Conservation (phyloP, 1,140 invertebrate species). For the Solen grandis region DNA sequence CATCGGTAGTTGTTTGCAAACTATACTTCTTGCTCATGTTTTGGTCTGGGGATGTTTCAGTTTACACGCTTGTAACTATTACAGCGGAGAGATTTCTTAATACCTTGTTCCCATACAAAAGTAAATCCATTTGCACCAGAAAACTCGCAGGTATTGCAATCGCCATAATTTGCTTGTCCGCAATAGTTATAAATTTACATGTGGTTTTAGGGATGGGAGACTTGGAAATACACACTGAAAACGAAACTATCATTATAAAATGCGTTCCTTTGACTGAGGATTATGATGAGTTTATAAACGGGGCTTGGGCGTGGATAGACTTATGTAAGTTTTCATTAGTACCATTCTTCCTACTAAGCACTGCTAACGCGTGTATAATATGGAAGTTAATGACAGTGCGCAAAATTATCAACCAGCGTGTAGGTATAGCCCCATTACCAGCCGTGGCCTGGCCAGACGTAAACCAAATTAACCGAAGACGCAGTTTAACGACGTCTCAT, state of each 20-base stretch:
- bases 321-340: slow-evolving; percentile 59
- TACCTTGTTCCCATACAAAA: slow-evolving; percentile 58
- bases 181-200: slow-evolving; percentile 58
- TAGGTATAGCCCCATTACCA: background rate
- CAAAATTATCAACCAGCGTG: background rate
- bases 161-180: slow-evolving; percentile 5
- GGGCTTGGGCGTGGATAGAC: slow-evolving; percentile 64
- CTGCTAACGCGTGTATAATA: slow-evolving; percentile 59
- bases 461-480: background rate
- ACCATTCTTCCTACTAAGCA: slow-evolving; percentile 56
- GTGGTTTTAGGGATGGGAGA: slow-evolving; percentile 55
- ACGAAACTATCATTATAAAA: background rate
- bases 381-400: slow-evolving; percentile 24
- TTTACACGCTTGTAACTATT: slow-evolving; percentile 65
- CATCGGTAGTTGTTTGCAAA: slow-evolving; percentile 43
- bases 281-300: slow-evolving; percentile 38
- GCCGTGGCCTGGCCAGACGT: too few relatives aligned
- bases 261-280: slow-evolving; percentile 19
- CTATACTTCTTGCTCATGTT: slow-evolving; percentile 60
- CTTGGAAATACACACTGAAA: background rate
- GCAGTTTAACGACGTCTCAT: slow-evolving; percentile 58
- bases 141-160: slow-evolving; percentile 31
- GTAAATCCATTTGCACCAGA: slow-evolving; percentile 49
- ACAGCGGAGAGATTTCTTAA: slow-evolving; percentile 65
- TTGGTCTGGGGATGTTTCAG: slow-evolving; percentile 53